Base-by-base conservation (phyloP, 1,140 invertebrate genomes). In the Zaprionus capensis region DNA sequence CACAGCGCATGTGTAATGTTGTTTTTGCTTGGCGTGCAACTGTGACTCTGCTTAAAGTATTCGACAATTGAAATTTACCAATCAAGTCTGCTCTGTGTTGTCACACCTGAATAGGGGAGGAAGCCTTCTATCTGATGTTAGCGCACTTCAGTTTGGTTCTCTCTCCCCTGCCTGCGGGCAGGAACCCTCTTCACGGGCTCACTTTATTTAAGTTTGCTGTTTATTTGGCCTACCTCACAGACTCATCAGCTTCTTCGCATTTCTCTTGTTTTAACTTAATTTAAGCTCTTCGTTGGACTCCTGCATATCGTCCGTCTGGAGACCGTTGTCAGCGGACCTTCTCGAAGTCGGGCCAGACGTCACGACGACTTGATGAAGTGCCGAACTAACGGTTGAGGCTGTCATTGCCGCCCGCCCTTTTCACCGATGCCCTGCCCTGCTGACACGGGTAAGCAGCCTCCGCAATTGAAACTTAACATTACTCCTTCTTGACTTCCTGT, bases 321-420 rank as follows among this genome's bases (percentile, higher is more conserved):
- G 46, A 64, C 74, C 70, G 63, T 61, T 73, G 70, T 77, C 74
- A 72, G 63, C 56, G 34, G 2, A 41, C 61, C 61, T 71, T 44
- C 20, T 26, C 44, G 41, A 46, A 36, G 69, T 72, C 74, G 65
- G 55, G 62, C 38, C 41, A 41, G 36, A 71, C 51, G 74, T 73
- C 70, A 67, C 38, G 28, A 67, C 38, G 28, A 68, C 49, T 77
- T 77, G 75, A 77, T 77, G 75, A 77, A 73, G 70, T 77, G 75
- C 63, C 75, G 69, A 77, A 51, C 17, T 24, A 51, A 73, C 53
- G 38, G 36, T 72, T 76, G 44, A 38, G 9, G 49, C 61, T 71
- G 44, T 76, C 73, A 76, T 31, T 65, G 67, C 31, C 28, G 51
- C 53, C 66, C 31, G 49, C 9, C 68, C 58, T 20, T 5, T 6